These are phyloP conservation scores for Bradysia coprophila DNA, from an alignment of 1,140 invertebrate species.

Conservation along the genomic window DNA sequence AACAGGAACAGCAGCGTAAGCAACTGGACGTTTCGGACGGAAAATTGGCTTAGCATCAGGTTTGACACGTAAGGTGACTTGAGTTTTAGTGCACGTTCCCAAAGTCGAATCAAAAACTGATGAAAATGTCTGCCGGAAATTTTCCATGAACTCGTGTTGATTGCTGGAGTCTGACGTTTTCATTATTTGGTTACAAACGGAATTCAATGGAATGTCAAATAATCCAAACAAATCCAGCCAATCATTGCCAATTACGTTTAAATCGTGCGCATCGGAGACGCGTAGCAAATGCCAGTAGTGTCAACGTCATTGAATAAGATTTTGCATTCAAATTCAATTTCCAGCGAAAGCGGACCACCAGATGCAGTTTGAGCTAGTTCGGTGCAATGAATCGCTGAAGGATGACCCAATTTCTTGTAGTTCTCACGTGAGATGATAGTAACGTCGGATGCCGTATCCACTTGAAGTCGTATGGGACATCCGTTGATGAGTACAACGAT, in stretches of 20 bases:
- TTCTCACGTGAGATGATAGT: conserved; percentile 1
- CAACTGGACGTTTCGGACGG: background rate
- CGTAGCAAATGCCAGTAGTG: background rate
- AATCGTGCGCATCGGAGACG: background rate
- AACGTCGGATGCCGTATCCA: too few relatives aligned
- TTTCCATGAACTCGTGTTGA: background rate
- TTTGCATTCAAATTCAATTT: too few relatives aligned
- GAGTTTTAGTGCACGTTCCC: too few relatives aligned
- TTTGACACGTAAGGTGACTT: background rate
- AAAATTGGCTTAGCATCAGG: background rate
- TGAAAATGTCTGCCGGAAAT: background rate
- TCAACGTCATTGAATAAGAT: too few relatives aligned
- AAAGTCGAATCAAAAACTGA: too few relatives aligned
- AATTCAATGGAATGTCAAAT: background rate
- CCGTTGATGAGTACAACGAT: conserved; percentile 1
- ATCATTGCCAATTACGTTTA: conserved; percentile 1
- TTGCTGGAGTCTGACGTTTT: background rate
- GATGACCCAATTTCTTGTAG: background rate
- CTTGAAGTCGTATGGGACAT: background rate
- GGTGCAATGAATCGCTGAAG: background rate
- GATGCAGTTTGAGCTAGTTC: too few relatives aligned
- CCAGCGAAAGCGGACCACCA: too few relatives aligned
- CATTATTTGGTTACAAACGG: background rate
- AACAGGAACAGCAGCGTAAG: background rate
- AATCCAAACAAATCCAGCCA: too few relatives aligned